Base-by-base conservation (phyloP, 1,140 invertebrate species). In the Anastrepha obliqua region DNA sequence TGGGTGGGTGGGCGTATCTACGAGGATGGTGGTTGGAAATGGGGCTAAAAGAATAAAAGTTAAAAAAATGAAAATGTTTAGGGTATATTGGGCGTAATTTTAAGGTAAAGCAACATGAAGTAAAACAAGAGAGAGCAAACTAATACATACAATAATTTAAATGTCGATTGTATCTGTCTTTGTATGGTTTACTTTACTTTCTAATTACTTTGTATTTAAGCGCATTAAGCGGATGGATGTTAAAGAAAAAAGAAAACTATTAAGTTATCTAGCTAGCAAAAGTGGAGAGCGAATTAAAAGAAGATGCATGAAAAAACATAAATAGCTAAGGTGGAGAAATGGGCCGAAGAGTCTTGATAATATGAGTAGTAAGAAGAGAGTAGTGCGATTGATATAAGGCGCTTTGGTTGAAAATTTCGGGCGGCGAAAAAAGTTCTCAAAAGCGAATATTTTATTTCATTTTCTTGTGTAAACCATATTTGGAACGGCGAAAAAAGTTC, bases 61-160 rank as follows among this genome's bases (percentile, higher is more conserved):
- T 47, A 29, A 81, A 55, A 81, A 55, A 55, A 81, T 88, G 47
- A 89, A 86, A 88, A 78, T 81, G 47, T 81, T 81, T 81, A 58
- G 74, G 74, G 74, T 81, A 55, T 51, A 81, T 51, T 81, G 74
- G 74, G 74, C 74, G 74, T 81, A 81, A 81, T 51, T 81, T 81
- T 81, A 60, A 58, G 58, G 4, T 44, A 20, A 81, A 58, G 60
- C 60, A 62, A 62, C 51, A 55, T 55, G 51, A 8, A 86, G 85
- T 47, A 87, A 86, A 86, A 20, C 44, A 55, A 81, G 59, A 86
- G 85, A 86, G 85, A 59, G 85, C 51, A 65, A 86, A 65, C 17
- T 85, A 85, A 55, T 20, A 85, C 13, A 55, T 81, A 81, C 15
- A 7, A n/a, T 55, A 51, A 15, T 58, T 81, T 81, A 13, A 81